Evolutionary conservation across 2,888 invertebrate genomes (phyloP), one percentile per base, ranked within the genome.

Genomic region (Tromatobia lineatoria): DNA sequence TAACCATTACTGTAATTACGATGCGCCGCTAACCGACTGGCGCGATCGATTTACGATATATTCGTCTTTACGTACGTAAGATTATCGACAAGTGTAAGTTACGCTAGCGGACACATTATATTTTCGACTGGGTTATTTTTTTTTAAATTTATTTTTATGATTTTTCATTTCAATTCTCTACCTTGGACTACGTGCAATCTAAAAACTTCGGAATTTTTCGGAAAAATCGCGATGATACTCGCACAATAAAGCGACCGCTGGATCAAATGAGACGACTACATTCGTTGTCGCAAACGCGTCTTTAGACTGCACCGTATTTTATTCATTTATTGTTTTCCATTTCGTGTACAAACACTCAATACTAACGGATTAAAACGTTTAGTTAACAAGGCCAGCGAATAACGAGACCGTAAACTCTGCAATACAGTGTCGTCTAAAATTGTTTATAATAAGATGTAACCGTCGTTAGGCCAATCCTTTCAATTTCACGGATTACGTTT

Each of bases 161-260:
- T 59, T 75, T 61, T 80, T 52, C 80, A 59, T 69, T 29, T 83
- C 82, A 84, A 85, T 82, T 86, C 85, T 85, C 87, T 90, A 89
- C 86, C 86, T 75, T 79, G 38, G 71, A 70, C 84, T 85, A 87
- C 86, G 89, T 90, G 89, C 91, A 90, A 90, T 90, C 89, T 90
- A 89, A 89, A 89, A 89, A 87, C 88, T 88, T 85, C 13, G 82
- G 83, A 84, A 74, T 64, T 45, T 70, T 20, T 78, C 75, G 38
- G 18, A 50, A 74, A 64, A 80, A 75, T 78, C 66, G 80, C 74
- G 77, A 61, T 61, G 38, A 75, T 81, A 67, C 66, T 73, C 57
- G 77, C 66, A 50, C 64, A 67, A 79, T 70, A 6, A 64, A 75
- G 34, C 57, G 52, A 84, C 77, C 71, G 54, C 57, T 67, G 59